Evolutionary conservation across 2,113 vertebrate genomes (phyloP).

Genomic region (Notechis scutatus): DNA sequence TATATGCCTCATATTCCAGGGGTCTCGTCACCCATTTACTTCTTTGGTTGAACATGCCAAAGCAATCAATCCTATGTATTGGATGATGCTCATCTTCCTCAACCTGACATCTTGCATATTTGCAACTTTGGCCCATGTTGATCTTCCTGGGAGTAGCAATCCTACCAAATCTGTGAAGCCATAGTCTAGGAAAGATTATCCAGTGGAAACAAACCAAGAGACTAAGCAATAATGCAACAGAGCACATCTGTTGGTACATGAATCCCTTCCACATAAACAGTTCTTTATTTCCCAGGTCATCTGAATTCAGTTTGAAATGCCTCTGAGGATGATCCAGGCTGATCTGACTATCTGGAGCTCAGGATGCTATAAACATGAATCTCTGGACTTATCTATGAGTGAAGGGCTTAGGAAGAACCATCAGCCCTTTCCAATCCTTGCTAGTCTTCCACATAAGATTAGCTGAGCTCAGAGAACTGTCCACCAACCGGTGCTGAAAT

Average conservation of each 20-base stretch:
- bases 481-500: background rate
- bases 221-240: background rate
- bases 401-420: background rate
- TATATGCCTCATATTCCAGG: background rate
- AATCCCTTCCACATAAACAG: background rate
- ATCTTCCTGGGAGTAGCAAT: background rate
- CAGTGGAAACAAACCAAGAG: background rate
- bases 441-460: background rate
- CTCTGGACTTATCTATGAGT: background rate
- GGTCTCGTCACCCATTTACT: background rate
- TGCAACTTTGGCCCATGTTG: background rate
- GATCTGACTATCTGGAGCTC: background rate
- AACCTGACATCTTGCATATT: background rate
- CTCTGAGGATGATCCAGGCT: background rate
- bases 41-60: background rate
- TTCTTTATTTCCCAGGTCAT: background rate
- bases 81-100: background rate
- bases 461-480: background rate
- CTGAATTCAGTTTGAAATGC: background rate
- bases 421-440: background rate
- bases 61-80: background rate
- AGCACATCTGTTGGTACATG: background rate
- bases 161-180: background rate
- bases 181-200: background rate
- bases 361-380: background rate